Evolutionary conservation across 2,113 vertebrate genomes (phyloP).

Genomic region (Engystomops pustulosus): DNA sequence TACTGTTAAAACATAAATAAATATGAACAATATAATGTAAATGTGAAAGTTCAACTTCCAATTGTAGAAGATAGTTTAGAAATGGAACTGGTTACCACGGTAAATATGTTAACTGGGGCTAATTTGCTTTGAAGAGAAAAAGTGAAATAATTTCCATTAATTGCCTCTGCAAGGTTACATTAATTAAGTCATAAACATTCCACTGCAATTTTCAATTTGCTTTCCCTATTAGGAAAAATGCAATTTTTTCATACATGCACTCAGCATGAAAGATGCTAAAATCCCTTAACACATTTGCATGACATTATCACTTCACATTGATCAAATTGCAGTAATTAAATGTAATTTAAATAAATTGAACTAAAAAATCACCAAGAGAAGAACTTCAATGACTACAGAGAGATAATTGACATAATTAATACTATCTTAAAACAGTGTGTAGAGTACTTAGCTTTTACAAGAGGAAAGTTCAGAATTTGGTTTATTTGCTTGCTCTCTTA

Average conservation of each 20-base stretch:
- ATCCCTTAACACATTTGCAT: conserved; percentile 38
- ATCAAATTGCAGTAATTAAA: conserved; percentile 55
- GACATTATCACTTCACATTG: conserved; percentile 47
- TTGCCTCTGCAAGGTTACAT: conserved; percentile 32
- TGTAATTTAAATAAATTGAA: conserved; percentile 49
- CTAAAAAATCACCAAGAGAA: conserved; percentile 33
- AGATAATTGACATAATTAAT: conserved; percentile 58
- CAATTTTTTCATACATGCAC: conserved; percentile 35
- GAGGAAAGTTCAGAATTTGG: conserved; percentile 7
- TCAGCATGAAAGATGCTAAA: conserved; percentile 34
- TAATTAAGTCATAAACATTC: conserved; percentile 48
- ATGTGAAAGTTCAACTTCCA: neutral
- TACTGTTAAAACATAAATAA: too few species aligned
- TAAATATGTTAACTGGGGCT: conserved; percentile 35
- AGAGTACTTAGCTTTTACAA: conserved; percentile 42
- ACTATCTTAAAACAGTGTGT: conserved; percentile 31
- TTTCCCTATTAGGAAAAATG: conserved; percentile 11
- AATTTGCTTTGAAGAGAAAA: conserved; percentile 21
- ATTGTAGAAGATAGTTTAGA: neutral
- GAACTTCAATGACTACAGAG: conserved; percentile 45
- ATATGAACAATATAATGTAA: neutral
- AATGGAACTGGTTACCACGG: neutral
- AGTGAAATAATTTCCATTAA: conserved; percentile 41
- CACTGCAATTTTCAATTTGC: conserved; percentile 34
- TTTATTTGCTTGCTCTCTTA: conserved; percentile 8